Evolutionary conservation across 2,888 invertebrate species (phyloP).

Genomic region (Omphaloscelis lunosa): DNA sequence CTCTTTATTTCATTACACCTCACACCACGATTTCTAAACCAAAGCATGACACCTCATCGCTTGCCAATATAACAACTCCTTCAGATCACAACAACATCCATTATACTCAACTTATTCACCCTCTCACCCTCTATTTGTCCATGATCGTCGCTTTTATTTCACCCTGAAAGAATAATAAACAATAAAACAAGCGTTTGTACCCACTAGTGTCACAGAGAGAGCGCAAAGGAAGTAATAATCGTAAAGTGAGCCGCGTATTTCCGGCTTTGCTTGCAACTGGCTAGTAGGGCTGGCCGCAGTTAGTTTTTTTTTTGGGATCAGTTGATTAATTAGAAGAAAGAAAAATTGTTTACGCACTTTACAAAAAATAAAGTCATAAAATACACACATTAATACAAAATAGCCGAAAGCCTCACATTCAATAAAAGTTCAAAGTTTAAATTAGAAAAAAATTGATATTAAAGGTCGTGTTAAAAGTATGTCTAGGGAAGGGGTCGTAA

Average conservation of each 20-base stretch:
- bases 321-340: too few species aligned
- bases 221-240: slow-evolving; percentile 84
- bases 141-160: slow-evolving; percentile 67
- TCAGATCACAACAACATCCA: slow-evolving; percentile 11
- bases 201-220: slow-evolving; percentile 74
- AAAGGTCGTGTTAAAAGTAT: too few species aligned
- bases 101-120: slow-evolving; percentile 45
- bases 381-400: too few species aligned
- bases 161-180: slow-evolving; percentile 74
- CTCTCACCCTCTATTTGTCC: slow-evolving; percentile 64
- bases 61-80: slow-evolving; percentile 17
- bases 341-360: too few species aligned
- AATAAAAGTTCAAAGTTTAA: too few species aligned
- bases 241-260: slow-evolving; percentile 82
- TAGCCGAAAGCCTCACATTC: too few species aligned
- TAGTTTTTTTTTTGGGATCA: too few species aligned
- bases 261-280: slow-evolving; percentile 74
- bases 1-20: too few species aligned
- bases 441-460: too few species aligned
- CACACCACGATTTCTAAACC: too few species aligned
- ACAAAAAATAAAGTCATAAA: too few species aligned
- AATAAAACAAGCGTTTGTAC: slow-evolving; percentile 75
- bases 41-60: not conserved
- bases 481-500: too few species aligned
- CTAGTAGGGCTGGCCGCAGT: slow-evolving; percentile 58